Evolutionary conservation across 1,140 invertebrate genomes (phyloP), one percentile per base, ranked within the genome.

Genomic region (Cydia pomonella): DNA sequence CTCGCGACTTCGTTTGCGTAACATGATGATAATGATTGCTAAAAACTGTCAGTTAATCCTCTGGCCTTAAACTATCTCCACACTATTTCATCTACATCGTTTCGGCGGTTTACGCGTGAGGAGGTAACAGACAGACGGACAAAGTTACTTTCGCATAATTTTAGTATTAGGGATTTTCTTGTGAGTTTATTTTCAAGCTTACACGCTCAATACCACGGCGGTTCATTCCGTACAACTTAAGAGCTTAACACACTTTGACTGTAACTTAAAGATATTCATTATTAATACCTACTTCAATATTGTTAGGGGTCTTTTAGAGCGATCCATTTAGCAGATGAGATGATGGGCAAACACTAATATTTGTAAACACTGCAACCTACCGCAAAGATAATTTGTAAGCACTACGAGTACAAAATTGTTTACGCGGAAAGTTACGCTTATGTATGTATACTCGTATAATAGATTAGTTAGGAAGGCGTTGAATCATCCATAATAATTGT

Each of bases 401-500:
- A 44, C 41, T 44, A 44, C n/a, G n/a, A n/a, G n/a, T n/a, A n/a
- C 41, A 44, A 12, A 16, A 44, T 50, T 18, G 47, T 50, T 50
- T 50, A 50, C n/a, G 16, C 1, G 47, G 47, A 50, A 50, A 50
- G 47, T 50, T 50, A 50, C 47, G 38, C 41, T n/a, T 50, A n/a
- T 18, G 47, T 50, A 18, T n/a, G n/a, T 16, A 50, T 33, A 29
- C 0, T 33, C n/a, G 6, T 16, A 47, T 47, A n/a, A 50, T 18
- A 44, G 41, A 44, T 50, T 50, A 50, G n/a, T 50, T 50, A 50
- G n/a, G 50, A 59, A 59, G 9, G 18, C 21, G 18, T 59, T 21
- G 21, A 59, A 59, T 59, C 53, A 59, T 23, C 53, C 53, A 10
- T 59, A 23, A 59, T 59, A 59, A 59, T 59, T 21, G 21, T 59